These are phyloP conservation scores for Luidia sarsii DNA, from an alignment of 53 echinoderm and acorn worm species.

Conservation along the genomic window DNA sequence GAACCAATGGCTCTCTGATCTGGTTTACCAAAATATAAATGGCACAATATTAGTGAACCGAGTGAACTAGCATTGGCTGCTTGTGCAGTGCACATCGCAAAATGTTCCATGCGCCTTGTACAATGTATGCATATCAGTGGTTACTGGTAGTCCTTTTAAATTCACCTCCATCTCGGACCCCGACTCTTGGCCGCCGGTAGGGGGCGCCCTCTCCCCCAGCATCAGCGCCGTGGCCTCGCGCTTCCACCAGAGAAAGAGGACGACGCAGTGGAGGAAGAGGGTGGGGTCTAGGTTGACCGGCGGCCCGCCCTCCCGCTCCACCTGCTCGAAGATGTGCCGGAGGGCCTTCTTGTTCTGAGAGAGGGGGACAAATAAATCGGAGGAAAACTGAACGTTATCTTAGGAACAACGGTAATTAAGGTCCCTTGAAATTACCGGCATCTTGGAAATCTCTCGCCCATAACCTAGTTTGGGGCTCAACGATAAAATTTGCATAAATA, in stretches of 20 bases:
- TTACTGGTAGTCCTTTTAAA: too few relatives aligned
- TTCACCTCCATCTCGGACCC: constrained; percentile 25
- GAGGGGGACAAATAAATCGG: background rate
- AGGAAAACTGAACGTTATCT: too few relatives aligned
- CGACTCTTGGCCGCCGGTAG: background rate
- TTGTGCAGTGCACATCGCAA: too few relatives aligned
- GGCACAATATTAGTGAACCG: too few relatives aligned
- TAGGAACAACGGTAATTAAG: background rate
- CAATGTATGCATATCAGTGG: too few relatives aligned
- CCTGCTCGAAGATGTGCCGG: constrained; percentile 38
- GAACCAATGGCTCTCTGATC: too few relatives aligned
- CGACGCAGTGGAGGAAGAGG: constrained; percentile 45
- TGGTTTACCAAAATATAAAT: too few relatives aligned
- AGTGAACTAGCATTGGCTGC: too few relatives aligned
- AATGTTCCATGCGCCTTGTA: too few relatives aligned
- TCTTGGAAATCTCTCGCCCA: too few relatives aligned
- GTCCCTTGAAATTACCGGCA: background rate
- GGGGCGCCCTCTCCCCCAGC: constrained; percentile 11
- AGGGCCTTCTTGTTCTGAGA: constrained; percentile 52
- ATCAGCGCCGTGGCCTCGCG: constrained; percentile 29
- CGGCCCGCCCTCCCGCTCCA: constrained; percentile 50
- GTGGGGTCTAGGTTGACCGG: constrained; percentile 43
- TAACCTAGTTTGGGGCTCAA: too few relatives aligned
- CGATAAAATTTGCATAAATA: too few relatives aligned
- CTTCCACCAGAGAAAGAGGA: constrained; percentile 57